Evolutionary conservation across 2,113 vertebrate species (phyloP).

Genomic region (Girardinichthys multiradiatus): DNA sequence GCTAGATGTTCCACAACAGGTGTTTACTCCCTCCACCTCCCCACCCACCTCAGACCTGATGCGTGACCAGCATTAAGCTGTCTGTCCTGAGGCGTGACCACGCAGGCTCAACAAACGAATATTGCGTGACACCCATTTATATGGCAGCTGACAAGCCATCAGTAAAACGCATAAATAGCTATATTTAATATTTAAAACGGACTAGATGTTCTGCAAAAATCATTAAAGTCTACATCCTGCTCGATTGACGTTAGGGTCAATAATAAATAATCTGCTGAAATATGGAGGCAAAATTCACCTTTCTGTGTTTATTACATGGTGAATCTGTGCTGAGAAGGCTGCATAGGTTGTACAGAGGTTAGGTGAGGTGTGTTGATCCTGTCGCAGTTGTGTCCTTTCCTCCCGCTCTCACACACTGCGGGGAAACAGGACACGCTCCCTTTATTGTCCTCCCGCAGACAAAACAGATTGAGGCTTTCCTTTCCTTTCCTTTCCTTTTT

Average conservation of each 20-base stretch:
- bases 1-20: slow-evolving; percentile 41
- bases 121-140: slow-evolving; percentile 4
- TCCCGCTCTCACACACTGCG: slow-evolving; percentile 17
- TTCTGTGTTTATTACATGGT: not conserved
- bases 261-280: not conserved
- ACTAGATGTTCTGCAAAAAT: not conserved
- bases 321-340: not conserved
- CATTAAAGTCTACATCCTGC: not conserved
- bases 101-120: slow-evolving; percentile 4
- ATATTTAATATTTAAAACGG: not conserved
- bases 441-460: slow-evolving; percentile 23
- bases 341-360: slow-evolving; percentile 36
- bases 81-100: slow-evolving; percentile 26
- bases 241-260: not conserved
- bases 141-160: not conserved
- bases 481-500: not conserved
- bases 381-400: slow-evolving; percentile 33
- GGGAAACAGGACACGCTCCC: slow-evolving; percentile 19
- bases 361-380: slow-evolving; percentile 52
- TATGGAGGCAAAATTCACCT: not conserved
- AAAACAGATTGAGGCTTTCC: not conserved
- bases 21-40: slow-evolving; percentile 25
- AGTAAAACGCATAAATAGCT: not conserved
- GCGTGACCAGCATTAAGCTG: slow-evolving; percentile 46
- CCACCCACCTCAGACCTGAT: slow-evolving; percentile 14